Base-by-base conservation (phyloP, 2,797 vertebrate species). In the Vireo griseus region DNA sequence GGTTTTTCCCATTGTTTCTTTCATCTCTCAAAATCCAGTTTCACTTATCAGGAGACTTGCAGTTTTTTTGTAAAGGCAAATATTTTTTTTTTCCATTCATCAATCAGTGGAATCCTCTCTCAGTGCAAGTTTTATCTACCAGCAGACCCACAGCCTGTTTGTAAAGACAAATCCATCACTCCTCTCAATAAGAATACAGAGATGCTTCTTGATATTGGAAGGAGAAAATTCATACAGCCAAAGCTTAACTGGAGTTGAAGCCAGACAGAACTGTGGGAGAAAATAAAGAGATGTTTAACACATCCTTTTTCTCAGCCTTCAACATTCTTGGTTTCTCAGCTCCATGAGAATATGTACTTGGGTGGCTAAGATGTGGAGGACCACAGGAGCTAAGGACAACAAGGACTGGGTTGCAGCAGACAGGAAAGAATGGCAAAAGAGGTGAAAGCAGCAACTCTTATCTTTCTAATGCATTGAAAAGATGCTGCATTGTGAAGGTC, bases 271-370 rank as follows among this genome's bases (percentile, higher is more conserved):
- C 5, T 11, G 11, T 62, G 42, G 20, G 10, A 21, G 13, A 35
- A 17, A 47, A 40, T 31, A 25, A 47, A 75, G 45, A 16, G 2
- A 17, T 26, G 5, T 16, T 54, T 48, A 48, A 35, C 0, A 0
- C 21, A 42, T 62, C 35, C 48, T 48, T 62, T 62, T 8, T 25
- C 35, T 69, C 16, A 35, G 14, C 77, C 42, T 69, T 86, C 48
- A 55, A 48, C 4, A 52, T 31, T 57, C 61, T 24, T 61, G 13
- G 12, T 51, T 88, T 73, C 71, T 92, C 26, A 55, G 1, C 3
- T 69, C 26, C 42, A 5, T 16, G 17, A 68, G 28, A 31, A 62
- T 15, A 45, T 28, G 8, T 52, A 59, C 7, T 10, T 40, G 8
- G 2, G 5, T 39, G 33, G 25, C 22, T 61, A 69, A 74, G 65